Evolutionary conservation across 2,113 vertebrate species (phyloP).

Genomic region (Sclerurus mexicanus): DNA sequence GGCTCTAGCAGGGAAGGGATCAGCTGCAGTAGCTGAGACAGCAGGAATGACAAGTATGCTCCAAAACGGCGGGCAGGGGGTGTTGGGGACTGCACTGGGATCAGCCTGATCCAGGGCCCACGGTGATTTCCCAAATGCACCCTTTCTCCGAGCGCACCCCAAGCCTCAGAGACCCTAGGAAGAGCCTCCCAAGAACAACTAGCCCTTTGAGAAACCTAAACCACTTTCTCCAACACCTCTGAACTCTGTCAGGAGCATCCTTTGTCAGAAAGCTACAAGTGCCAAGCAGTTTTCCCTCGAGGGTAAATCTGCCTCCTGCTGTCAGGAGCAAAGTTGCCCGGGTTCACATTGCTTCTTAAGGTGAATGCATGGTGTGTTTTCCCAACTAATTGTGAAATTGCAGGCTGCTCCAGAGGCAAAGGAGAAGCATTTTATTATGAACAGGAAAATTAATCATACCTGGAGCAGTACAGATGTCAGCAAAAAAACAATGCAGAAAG

Average conservation of each 20-base stretch:
- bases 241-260: constrained; percentile 57
- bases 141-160: background rate
- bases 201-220: constrained; percentile 45
- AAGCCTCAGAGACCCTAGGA: background rate
- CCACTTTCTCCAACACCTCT: constrained; percentile 58
- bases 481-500: constrained; percentile 56
- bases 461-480: constrained; percentile 64
- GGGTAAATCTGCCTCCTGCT: constrained; percentile 49
- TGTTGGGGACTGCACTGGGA: background rate
- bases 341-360: constrained; percentile 45
- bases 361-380: constrained; percentile 47
- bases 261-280: constrained; percentile 11
- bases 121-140: background rate
- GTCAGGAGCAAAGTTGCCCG: constrained; percentile 11
- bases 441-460: constrained; percentile 65
- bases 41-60: constrained; percentile 51
- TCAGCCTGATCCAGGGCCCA: background rate
- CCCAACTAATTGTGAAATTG: constrained; percentile 59
- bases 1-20: background rate
- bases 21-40: constrained; percentile 24
- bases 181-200: constrained; percentile 38
- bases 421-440: constrained; percentile 68
- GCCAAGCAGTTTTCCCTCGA: constrained; percentile 11
- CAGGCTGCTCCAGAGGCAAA: constrained; percentile 47
- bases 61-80: fast-evolving